Evolutionary conservation across 2,888 invertebrate species (phyloP).

Genomic region (Ellobium chinense): DNA sequence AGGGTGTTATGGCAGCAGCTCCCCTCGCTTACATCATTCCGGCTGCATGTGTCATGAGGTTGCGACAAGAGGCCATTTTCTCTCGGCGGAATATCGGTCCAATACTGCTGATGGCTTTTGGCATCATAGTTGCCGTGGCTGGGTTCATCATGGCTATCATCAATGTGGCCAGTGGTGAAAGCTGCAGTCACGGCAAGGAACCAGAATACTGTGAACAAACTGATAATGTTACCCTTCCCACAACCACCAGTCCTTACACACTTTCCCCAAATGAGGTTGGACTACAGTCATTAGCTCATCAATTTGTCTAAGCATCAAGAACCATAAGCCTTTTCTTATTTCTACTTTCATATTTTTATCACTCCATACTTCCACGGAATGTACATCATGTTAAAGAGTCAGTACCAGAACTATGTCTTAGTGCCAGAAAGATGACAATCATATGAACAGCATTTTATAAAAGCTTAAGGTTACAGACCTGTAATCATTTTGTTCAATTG

Average conservation of each 20-base stretch:
- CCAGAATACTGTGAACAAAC: conserved; percentile 82
- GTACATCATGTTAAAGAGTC: too few species aligned
- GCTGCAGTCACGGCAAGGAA: conserved; percentile 84
- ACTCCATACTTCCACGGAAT: too few species aligned
- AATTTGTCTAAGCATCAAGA: too few species aligned
- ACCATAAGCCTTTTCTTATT: too few species aligned
- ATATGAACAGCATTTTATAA: too few species aligned
- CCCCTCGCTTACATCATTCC: conserved; percentile 91
- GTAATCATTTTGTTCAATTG: too few species aligned
- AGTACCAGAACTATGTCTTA: too few species aligned
- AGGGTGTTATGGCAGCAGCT: conserved; percentile 90
- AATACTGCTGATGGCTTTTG: conserved; percentile 85
- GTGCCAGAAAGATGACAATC: too few species aligned
- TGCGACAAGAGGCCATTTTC: conserved; percentile 85
- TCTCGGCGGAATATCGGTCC: conserved; percentile 86
- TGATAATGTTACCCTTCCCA: not conserved
- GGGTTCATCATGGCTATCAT: conserved; percentile 83
- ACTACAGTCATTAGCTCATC: not conserved
- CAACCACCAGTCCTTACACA: not conserved
- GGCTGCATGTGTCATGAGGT: conserved; percentile 87
- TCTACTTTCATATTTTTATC: too few species aligned
- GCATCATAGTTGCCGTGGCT: conserved; percentile 83
- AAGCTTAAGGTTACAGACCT: too few species aligned
- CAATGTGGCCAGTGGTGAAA: conserved; percentile 80
- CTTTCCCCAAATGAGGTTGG: not conserved